Base-by-base conservation (phyloP, 2,113 vertebrate species). In the Aepyceros melampus region DNA sequence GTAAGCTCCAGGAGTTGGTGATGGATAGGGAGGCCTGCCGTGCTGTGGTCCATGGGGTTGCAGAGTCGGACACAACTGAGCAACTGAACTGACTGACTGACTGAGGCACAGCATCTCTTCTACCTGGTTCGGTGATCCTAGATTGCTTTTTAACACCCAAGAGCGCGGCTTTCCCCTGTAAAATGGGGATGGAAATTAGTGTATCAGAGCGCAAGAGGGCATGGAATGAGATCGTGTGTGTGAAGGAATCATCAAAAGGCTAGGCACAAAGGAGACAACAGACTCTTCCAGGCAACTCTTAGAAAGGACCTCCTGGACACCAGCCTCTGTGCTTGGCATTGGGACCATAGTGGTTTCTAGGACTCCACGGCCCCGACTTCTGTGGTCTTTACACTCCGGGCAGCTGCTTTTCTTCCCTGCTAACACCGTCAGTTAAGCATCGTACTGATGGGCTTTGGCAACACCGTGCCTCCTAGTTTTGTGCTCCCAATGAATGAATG, bases 21-120 rank as follows among this genome's bases (percentile, higher is more conserved):
- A 36, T 71, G 17, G 8, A 71, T n/a, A 71, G 17, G n/a, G 17
- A 71, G 64, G 64, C 64, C 64, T 71, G 17, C 17, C 1, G 1
- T 21, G 64, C 64, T 11, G 17, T 0, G 0, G 2, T 71, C 17
- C 64, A 21, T 11, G 9, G 64, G 9, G n/a, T 36, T 0, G 8
- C 17, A 67, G 17, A 36, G 64, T 36, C 0, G 0, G 64, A 23
- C 19, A 40, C 0, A 1, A 40, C 19, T 71, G n/a, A 71, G n/a
- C 0, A 0, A 71, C 10, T 71, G 67, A 40, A 71, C 19, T 40
- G 67, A 21, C n/a, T 71, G 64, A 36, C 17, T 67, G 64, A 12
- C 67, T 40, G 19, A 71, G n/a, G 67, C 29, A 21, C n/a, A 1
- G 3, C 23, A 36, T 14, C 31, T 51, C 19, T 15, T 86, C 56